Evolutionary conservation across 1,140 invertebrate genomes (phyloP), one percentile per base, ranked within the genome.

Genomic region (Drosophila subpulchrella): DNA sequence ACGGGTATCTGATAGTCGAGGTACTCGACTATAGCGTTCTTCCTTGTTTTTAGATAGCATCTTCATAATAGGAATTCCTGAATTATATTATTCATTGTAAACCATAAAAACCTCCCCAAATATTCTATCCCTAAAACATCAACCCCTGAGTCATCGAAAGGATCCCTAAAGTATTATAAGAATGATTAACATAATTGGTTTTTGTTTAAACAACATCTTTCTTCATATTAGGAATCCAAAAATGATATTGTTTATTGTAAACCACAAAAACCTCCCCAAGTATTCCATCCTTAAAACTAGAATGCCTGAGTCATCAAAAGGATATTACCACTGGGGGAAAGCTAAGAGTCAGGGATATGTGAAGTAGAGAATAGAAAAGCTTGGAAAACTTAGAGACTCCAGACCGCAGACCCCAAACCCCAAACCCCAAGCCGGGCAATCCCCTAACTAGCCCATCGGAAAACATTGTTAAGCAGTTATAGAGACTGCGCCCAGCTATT

Each of bases 391-490:
- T 17, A 7, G 36, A 4, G 10, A 27, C 17, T 8, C 32, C 32
- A 47, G 57, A 70, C 67, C 67, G 36, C 39, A 75, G 38, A n/a
- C 50, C 48, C 53, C 55, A 60, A 34, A 51, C 32, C 27, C 20
- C 20, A 20, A 2, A 20, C 20, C 30, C 7, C 30, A 13, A 47
- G 42, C 12, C 0, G 20, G 15, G 32, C 46, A 66, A 62, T 41
- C 44, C 30, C 32, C 24, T 15, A 39, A 39, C 32, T 41, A 7
- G 12, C 58, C 65, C 65, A 63, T 51, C 36, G 41, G 50, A 58
- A 38, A 38, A 66, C 47, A 54, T 66, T 66, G 62, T 44, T 63
- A 62, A 46, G 58, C 55, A 53, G 44, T 27, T 27, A 77, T 27
- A 17, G 34, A 66, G 44, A 27, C 55, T 30, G 46, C 57, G 55